Evolutionary conservation across 2,797 vertebrate genomes (phyloP).

Genomic region (Masticophis lateralis): DNA sequence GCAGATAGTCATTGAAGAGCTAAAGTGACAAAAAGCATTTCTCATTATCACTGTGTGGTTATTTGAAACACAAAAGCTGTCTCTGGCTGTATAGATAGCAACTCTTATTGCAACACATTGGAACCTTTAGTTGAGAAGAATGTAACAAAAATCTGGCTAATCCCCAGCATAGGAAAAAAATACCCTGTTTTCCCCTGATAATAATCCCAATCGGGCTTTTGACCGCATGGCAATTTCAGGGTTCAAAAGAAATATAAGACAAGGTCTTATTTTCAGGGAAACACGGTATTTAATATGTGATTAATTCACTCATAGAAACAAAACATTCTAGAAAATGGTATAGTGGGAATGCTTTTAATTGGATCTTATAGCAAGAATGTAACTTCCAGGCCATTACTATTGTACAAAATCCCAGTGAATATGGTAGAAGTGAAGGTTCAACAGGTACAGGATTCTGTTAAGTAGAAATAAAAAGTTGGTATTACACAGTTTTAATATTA

Average conservation of each 20-base stretch:
- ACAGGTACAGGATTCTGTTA: neutral
- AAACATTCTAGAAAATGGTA: slow-evolving; percentile 11
- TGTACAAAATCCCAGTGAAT: neutral
- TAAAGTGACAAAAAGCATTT: neutral
- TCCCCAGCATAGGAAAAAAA: neutral
- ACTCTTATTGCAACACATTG: neutral
- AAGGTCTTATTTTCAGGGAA: too few relatives aligned
- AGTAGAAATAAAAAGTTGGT: neutral
- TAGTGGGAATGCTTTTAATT: neutral
- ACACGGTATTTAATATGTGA: neutral
- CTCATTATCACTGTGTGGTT: neutral
- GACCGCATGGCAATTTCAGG: too few relatives aligned
- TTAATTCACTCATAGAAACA: slow-evolving; percentile 18
- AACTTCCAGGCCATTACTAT: neutral
- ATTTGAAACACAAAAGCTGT: neutral
- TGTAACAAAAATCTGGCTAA: neutral
- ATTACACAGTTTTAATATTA: neutral
- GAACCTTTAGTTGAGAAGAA: neutral
- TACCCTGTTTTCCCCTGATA: too few relatives aligned
- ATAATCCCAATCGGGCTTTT: too few relatives aligned
- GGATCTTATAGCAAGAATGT: neutral
- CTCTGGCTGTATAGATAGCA: neutral
- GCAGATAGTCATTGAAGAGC: neutral
- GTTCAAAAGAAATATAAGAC: too few relatives aligned
- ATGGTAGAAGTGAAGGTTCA: neutral